Evolutionary conservation across 2,797 vertebrate species (phyloP), one percentile per base, ranked within the genome.

Genomic region (Peromyscus nudipes): DNA sequence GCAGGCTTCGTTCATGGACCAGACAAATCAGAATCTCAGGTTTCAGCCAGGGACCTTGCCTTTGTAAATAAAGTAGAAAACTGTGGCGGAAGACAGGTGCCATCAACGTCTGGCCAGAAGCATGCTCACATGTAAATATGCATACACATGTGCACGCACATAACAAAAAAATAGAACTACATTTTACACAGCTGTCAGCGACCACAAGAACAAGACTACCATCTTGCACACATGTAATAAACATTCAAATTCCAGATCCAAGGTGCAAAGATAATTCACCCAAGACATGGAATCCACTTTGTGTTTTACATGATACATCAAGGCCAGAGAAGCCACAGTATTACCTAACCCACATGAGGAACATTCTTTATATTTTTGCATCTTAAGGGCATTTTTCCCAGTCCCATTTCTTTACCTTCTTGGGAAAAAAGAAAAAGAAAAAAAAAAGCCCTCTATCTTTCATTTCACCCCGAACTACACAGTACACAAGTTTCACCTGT

Each of bases 251-350:
- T 65, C 82, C 60, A 69, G 55, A 79, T 43, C 83, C 40, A 19
- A 76, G 43, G 60, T 64, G 17, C 76, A 91, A 94, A 96, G 31
- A 88, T 55, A 65, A 95, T 31, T 71, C 76, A 93, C 7, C 40
- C 43, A 91, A 83, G 57, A 75, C 75, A 94, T 7, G 19, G 13
- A 88, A 64, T 27, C 55, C 77, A 64, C 14, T 37, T 62, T n/a
- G 43, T 25, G 64, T 67, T 91, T 94, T 31, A 67, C 49, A 69
- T n/a, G 16, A 67, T 62, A 62, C 60, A n/a, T 83, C 31, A 60
- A 90, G 49, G 23, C 85, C 89, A 34, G 23, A 81, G 84, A 92
- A 92, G 77, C 62, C 80, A 46, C 55, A 60, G 1, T 27, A 55
- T 88, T 37, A 62, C 7, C 71, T 62, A 10, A 91, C n/a, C 34